Evolutionary conservation across 2,888 invertebrate species (phyloP).

Genomic region (Erannis defoliaria): DNA sequence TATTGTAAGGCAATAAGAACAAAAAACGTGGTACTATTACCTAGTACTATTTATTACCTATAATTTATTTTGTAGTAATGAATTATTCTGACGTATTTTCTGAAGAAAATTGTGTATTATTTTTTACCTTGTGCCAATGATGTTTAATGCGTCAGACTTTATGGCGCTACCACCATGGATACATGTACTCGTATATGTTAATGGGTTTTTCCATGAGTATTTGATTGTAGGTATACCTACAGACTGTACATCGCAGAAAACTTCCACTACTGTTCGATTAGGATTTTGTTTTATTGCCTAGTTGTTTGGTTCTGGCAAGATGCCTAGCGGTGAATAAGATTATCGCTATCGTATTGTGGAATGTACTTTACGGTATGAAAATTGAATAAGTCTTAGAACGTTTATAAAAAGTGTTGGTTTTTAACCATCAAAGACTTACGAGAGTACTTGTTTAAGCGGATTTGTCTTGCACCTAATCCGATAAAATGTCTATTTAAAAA

Average conservation of each 20-base stretch:
- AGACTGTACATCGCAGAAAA: constrained; percentile 51
- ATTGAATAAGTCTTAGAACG: no score
- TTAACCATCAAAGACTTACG: no score
- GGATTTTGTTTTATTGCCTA: constrained; percentile 61
- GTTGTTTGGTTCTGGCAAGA: constrained; percentile 60
- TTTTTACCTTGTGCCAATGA: constrained; percentile 8
- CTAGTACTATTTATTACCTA: no score
- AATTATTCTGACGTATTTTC: no score
- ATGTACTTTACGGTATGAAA: background rate
- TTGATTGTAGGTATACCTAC: background rate
- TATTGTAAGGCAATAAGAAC: no score
- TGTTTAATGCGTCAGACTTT: constrained; percentile 55
- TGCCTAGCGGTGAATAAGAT: constrained; percentile 51
- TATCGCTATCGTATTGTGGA: constrained; percentile 4
- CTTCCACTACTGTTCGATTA: constrained; percentile 59
- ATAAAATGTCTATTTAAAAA: no score
- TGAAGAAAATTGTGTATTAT: no score
- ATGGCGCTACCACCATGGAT: constrained; percentile 20
- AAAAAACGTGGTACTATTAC: no score
- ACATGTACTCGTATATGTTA: background rate
- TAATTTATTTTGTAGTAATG: no score
- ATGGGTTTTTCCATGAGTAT: background rate
- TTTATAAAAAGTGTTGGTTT: no score
- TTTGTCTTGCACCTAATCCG: no score
- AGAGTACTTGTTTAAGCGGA: no score